Evolutionary conservation across 2,113 vertebrate genomes (phyloP), one percentile per base, ranked within the genome.

Genomic region (Todiramphus chloris): DNA sequence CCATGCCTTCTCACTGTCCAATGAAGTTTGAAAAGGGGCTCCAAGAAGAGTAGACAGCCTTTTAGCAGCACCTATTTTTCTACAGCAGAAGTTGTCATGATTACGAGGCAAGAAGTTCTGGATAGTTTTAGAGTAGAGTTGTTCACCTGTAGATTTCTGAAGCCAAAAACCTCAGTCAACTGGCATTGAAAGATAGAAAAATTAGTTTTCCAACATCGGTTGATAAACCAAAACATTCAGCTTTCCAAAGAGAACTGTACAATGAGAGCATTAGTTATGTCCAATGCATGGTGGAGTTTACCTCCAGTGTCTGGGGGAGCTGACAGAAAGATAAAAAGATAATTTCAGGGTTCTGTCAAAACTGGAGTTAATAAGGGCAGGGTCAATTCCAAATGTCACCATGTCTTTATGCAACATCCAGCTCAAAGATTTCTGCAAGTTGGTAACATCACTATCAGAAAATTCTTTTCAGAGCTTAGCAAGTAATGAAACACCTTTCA

Each of bases 401-500:
- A 16, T 75, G 50, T 76, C 55, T 89, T 79, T 80, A 90, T 73
- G 63, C 85, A 89, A 90, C 63, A 53, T n/a, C 74, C 90, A 83
- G 82, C 91, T 93, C 87, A 63, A 90, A 85, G 93, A 90, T 50
- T 91, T 51, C 62, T 85, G 79, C 53, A 73, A 93, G 78, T 58
- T 96, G 81, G 73, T 96, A 89, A 75, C 92, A 89, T 87, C 90
- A 12, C 90, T 59, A 95, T 78, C 93, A 96, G 84, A 95, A 94
- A 93, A 96, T 87, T 91, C 95, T 91, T 93, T 95, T 95, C 30
- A 74, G 87, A 95, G 78, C 84, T 95, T 77, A 87, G 93, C 44
- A 39, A 90, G 93, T 93, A 96, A 96, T 93, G 95, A 95, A 96
- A 96, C 94, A 96, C 93, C 92, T 93, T 93, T 94, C 93, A 96